Percentiles rank a stretch among this genome's conserved stretches.
Evolutionary conservation across 2,113 vertebrate species (phyloP).

Genomic region (Apteryx owenii): DNA sequence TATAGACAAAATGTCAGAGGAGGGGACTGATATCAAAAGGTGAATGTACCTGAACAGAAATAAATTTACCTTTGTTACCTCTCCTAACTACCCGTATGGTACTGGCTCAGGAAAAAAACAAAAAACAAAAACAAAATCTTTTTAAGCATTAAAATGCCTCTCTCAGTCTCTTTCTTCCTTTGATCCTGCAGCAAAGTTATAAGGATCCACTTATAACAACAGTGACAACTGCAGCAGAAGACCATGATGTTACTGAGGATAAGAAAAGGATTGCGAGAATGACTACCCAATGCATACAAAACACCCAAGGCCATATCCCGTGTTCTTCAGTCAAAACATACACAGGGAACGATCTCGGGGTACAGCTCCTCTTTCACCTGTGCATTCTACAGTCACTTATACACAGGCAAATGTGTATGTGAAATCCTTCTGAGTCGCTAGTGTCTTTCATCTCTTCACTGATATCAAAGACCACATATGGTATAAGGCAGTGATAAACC

Average conservation of each 20-base stretch:
- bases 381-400: background rate
- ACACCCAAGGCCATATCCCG: background rate
- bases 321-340: background rate
- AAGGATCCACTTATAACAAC: background rate
- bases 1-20: background rate
- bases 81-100: background rate
- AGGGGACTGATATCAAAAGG: background rate
- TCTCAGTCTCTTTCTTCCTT: background rate
- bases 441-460: background rate
- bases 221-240: background rate
- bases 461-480: background rate
- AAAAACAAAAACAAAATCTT: background rate
- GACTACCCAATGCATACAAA: background rate
- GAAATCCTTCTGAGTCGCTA: background rate
- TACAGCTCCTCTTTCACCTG: background rate
- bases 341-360: background rate
- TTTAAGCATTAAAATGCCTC: background rate
- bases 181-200: background rate
- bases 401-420: accelerated
- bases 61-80: background rate
- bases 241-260: background rate
- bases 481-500: background rate
- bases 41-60: background rate
- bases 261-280: background rate
- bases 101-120: background rate